Conservation (phyloP, 2,888 invertebrate species). For the Calliphora vomitoria region DNA sequence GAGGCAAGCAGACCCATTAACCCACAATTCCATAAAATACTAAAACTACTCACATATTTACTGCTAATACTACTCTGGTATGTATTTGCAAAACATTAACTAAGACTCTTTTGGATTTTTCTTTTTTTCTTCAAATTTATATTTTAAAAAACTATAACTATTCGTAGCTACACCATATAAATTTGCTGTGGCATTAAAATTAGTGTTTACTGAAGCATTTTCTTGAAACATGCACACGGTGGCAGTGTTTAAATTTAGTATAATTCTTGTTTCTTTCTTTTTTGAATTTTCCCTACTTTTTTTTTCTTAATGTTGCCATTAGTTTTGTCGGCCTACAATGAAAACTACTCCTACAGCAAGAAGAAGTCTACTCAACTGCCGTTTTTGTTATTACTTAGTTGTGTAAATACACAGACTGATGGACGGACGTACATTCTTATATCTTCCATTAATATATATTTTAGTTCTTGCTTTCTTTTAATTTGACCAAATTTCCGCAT, state of each 20-base stretch:
- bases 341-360: constrained; percentile 45
- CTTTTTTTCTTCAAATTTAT: constrained; percentile 19
- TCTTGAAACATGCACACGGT: constrained; percentile 53
- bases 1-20: constrained; percentile 68
- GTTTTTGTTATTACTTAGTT: constrained; percentile 5
- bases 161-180: not conserved
- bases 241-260: constrained; percentile 49
- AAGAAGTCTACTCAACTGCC: not conserved
- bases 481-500: constrained; percentile 73
- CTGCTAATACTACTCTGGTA: constrained; percentile 36
- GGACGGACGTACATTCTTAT: constrained; percentile 29
- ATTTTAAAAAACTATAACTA: constrained; percentile 22
- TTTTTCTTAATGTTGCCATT: constrained; percentile 18
- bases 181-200: constrained; percentile 55
- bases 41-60: constrained; percentile 15
- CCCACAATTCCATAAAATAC: constrained; percentile 74
- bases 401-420: constrained; percentile 2
- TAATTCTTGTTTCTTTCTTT: constrained; percentile 6
- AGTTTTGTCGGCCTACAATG: constrained; percentile 45
- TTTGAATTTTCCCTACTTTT: not conserved
- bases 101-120: constrained; percentile 22
- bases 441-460: constrained; percentile 55
- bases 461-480: constrained; percentile 44
- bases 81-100: constrained; percentile 50
- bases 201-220: constrained; percentile 66